Base-by-base conservation (phyloP, 2,113 vertebrate genomes). In the Marmota monax region DNA sequence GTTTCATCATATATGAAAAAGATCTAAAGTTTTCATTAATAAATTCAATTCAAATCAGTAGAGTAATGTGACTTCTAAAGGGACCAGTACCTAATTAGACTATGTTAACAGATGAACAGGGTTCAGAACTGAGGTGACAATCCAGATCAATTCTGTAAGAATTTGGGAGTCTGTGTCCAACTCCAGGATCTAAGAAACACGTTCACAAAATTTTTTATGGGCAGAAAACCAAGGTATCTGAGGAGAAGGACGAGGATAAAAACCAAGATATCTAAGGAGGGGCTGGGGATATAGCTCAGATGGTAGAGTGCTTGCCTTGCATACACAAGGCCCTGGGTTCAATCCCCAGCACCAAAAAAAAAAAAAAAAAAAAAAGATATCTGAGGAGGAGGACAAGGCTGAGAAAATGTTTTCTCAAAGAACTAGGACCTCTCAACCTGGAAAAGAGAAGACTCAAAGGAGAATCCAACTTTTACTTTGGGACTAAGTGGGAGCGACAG, bases 11-110 rank as follows among this genome's bases (percentile, higher is more conserved):
- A 82, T 85, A 82, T 67, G 48, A 84, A 74, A 92, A 96, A 79
- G 18, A 88, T 79, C 8, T 85, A 82, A 92, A 73, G 74, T 88
- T 95, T 98, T 94, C 77, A 85, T 58, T 93, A 94, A 87, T 85
- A 91, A 90, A 69, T 92, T 83, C 61, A 92, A 85, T n/a, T 51
- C 84, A 34, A 80, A 53, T 85, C 78, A 82, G 58, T 48, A 83
- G 70, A 92, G 42, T 17, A 32, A 70, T 78, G 11, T 56, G 67
- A 85, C 53, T 48, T 58, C 63, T 91, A 17, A 89, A 65, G 77
- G 16, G 18, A 91, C 53, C 22, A 84, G 32, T 18, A 79, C 45
- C 88, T 88, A 83, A 94, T 90, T 18, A 76, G 23, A 42, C 8
- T 74, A 18, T 45, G 84, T 18, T n/a, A 80, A 51, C 8, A 84